Conservation (phyloP, 2,888 invertebrate species). For the Andrena camellia region DNA sequence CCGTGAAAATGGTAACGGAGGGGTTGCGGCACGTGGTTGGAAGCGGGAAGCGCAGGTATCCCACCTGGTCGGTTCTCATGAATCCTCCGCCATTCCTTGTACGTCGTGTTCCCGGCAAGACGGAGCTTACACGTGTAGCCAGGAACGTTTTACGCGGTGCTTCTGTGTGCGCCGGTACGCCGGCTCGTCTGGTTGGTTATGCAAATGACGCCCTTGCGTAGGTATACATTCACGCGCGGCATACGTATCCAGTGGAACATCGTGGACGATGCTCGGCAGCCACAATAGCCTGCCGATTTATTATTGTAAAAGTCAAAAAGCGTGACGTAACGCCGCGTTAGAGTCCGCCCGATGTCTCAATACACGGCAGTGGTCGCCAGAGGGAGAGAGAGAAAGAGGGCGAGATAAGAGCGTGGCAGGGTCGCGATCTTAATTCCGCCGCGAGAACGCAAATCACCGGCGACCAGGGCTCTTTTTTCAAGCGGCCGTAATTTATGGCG, state of each 20-base stretch:
- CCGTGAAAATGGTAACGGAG: slow-evolving; percentile 23
- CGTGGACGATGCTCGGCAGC: slow-evolving; percentile 64
- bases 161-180: slow-evolving; percentile 59
- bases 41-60: slow-evolving; percentile 55
- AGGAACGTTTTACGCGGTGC: slow-evolving; percentile 62
- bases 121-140: slow-evolving; percentile 68
- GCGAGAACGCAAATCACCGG: slow-evolving; percentile 45
- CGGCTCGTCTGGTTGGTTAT: slow-evolving; percentile 76
- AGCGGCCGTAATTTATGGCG: slow-evolving; percentile 48
- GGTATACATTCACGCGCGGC: slow-evolving; percentile 35
- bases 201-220: slow-evolving; percentile 78
- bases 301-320: slow-evolving; percentile 75
- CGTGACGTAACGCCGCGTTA: slow-evolving; percentile 79
- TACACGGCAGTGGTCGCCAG: slow-evolving; percentile 43
- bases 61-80: slow-evolving; percentile 68
- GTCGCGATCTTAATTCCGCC: slow-evolving; percentile 70
- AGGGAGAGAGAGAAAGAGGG: background rate
- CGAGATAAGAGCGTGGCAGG: slow-evolving; percentile 17
- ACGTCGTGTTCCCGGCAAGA: slow-evolving; percentile 50
- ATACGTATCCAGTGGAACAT: slow-evolving; percentile 28
- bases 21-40: slow-evolving; percentile 50
- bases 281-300: slow-evolving; percentile 80
- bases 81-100: slow-evolving; percentile 64
- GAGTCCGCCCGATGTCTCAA: slow-evolving; percentile 76
- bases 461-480: slow-evolving; percentile 6